These are phyloP conservation scores for Zaprionus davidi DNA, from an alignment of 1,140 invertebrate genomes.

Conservation along the genomic window DNA sequence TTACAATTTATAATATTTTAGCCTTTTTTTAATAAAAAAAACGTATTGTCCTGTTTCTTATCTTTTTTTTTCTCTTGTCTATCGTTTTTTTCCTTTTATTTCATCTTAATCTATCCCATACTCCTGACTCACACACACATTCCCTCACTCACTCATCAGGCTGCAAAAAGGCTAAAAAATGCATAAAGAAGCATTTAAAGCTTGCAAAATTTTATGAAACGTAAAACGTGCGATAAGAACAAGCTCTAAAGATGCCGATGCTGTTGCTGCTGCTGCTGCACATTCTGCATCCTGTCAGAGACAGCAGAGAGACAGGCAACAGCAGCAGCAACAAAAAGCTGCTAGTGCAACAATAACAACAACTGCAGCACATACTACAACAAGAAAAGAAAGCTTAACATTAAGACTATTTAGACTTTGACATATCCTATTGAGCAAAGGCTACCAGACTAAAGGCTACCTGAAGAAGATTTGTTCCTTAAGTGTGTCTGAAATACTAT, in stretches of 20 bases:
- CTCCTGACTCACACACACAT: neutral
- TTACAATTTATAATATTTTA: too few species aligned
- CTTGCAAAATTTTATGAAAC: slow-evolving; percentile 82
- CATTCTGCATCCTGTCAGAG: slow-evolving; percentile 44
- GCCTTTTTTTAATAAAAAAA: too few species aligned
- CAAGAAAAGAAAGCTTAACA: slow-evolving; percentile 15
- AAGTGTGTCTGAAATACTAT: too few species aligned
- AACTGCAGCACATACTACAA: slow-evolving; percentile 59
- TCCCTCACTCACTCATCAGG: neutral
- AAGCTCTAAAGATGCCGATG: slow-evolving; percentile 24
- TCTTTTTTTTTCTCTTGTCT: too few species aligned
- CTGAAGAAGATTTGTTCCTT: too few species aligned
- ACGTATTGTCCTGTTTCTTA: too few species aligned
- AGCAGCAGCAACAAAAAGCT: slow-evolving; percentile 28
- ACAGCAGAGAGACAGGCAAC: slow-evolving; percentile 14
- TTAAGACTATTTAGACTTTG: neutral
- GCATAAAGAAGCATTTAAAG: slow-evolving; percentile 51
- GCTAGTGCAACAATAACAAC: slow-evolving; percentile 3
- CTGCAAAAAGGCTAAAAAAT: slow-evolving; percentile 24
- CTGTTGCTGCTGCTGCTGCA: neutral
- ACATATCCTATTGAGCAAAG: neutral
- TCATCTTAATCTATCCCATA: too few species aligned
- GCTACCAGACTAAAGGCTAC: too few species aligned
- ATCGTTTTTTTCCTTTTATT: too few species aligned
- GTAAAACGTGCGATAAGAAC: slow-evolving; percentile 79